phyloP scores from a whole-genome alignment of 2,113 vertebrate genomes.

The Hystrix brachyura region DNA sequence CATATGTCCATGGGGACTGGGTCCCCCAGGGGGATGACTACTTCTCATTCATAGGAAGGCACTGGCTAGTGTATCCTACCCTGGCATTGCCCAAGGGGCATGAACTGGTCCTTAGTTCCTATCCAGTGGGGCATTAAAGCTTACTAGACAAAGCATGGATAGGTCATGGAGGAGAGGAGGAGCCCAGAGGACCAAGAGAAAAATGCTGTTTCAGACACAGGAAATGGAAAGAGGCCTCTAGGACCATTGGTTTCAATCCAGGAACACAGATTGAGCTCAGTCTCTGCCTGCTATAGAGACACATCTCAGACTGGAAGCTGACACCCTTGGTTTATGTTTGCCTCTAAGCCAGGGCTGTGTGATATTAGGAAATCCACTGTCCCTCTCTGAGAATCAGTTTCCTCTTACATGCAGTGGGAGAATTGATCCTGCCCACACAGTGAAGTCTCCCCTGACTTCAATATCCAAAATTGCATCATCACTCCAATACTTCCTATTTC shows the following conservation, averaged over 20 bases:
- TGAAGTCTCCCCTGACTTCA: not conserved
- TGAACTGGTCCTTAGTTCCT: not conserved
- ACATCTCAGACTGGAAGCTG: too few relatives aligned
- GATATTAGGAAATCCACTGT: not conserved
- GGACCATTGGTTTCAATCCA: not conserved
- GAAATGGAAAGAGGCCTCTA: not conserved
- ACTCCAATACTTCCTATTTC: not conserved
- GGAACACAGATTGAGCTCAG: not conserved
- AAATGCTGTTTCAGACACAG: not conserved
- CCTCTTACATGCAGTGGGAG: not conserved
- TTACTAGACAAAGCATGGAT: not conserved
- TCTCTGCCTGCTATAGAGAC: not conserved
- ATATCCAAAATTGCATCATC: not conserved
- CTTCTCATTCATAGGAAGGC: not conserved
- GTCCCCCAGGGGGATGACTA: not conserved
- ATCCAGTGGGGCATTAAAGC: not conserved
- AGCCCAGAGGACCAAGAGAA: not conserved
- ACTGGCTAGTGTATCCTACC: accelerated
- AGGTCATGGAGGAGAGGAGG: not conserved
- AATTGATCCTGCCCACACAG: not conserved
- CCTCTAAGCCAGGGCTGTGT: not conserved
- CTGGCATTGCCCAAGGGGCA: not conserved
- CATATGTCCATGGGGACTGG: too few relatives aligned
- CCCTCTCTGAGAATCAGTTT: not conserved
- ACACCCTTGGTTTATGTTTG: not conserved